Evolutionary conservation across 2,113 vertebrate genomes (phyloP), one percentile per base, ranked within the genome.

Genomic region (Salminus brasiliensis): DNA sequence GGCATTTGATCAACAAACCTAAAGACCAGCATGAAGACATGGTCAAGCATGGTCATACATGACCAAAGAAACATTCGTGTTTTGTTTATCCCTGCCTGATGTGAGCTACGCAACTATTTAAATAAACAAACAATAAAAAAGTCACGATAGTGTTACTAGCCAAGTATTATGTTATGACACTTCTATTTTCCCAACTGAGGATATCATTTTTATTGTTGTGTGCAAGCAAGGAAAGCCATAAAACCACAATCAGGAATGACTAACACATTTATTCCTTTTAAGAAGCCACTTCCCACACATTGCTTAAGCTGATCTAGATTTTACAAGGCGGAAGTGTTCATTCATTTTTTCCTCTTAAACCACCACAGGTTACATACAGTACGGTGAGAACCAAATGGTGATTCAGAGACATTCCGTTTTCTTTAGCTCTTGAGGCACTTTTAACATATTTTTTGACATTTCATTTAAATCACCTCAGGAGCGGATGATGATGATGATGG

Each of bases 401-500:
- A 47, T 30, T 41, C 49, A 67, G 45, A 55, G 65, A n/a, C 7
- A 52, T 60, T 29, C 39, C 3, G 49, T 47, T 77, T 78, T 45
- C 34, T n/a, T 57, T 47, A 74, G 45, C 78, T 79, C 43, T 71
- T 81, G 83, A 84, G 79, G 83, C 83, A 84, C 79, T 81, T 83
- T 78, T 39, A 30, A 53, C 49, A 41, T 53, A 41, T 74, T n/a
- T n/a, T n/a, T n/a, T n/a, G n/a, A n/a, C n/a, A n/a, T n/a, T 36
- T 39, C 4, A 65, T 78, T 81, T 68, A 49, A 52, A 74, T 71
- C 39, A 43, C 78, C 79, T 84, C 75, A 79, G 57, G 52, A 84
- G 75, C 72, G 15, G 70, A 52, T 69, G 52, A 30, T 80, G 36
- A 41, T 57, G 47, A 53, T 76, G 73, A 10, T 25, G 52, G 23